Base-by-base conservation (phyloP, 53 echinoderm and acorn worm genomes). In the Henricia sp. region DNA sequence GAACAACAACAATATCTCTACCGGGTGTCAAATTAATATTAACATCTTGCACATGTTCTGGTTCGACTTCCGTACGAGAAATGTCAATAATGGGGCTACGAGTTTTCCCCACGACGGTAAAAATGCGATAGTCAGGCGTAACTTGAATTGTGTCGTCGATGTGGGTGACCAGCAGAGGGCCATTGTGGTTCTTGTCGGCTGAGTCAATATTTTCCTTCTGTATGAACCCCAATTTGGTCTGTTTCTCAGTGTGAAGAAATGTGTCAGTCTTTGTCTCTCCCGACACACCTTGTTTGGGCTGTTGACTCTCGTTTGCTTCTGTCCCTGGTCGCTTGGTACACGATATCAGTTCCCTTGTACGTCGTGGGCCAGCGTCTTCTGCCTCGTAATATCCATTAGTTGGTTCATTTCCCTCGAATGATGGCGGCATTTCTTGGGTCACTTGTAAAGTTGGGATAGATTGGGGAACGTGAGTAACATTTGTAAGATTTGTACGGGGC, bases 191-290 rank as follows among this genome's bases (percentile, higher is more conserved):
- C n/a, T 64, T 63, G 33, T 80, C 80, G 20, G 30, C 20, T 33
- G 64, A 32, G 80, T 80, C 80, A 80, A 80, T 80, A 80, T 80
- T 80, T 23, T 44, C 80, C 33, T 52, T 80, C 63, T 64, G 32
- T 44, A 50, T 63, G 50, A 64, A 50, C 37, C 57, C 58, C 25
- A 59, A 26, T 59, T 29, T 59, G 57, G 76, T 76, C 59, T 76
- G 76, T 57, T 58, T 27, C 42, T 32, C 76, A 29, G 6, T 39
- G 39, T 76, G 38, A 17, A 57, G 42, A 41, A 59, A 38, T 28
- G 76, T 59, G 76, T 76, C 76, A 41, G 19, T 76, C 80, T 62
- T 44, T 62, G 9, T 80, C 33, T 60, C 21, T 64, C 19, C 21
- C 63, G 12, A 57, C 40, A 63, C 80, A 50, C 50, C 23, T n/a